Evolutionary conservation across 2,113 vertebrate genomes (phyloP), one percentile per base, ranked within the genome.

Genomic region (Phocoena sinus): DNA sequence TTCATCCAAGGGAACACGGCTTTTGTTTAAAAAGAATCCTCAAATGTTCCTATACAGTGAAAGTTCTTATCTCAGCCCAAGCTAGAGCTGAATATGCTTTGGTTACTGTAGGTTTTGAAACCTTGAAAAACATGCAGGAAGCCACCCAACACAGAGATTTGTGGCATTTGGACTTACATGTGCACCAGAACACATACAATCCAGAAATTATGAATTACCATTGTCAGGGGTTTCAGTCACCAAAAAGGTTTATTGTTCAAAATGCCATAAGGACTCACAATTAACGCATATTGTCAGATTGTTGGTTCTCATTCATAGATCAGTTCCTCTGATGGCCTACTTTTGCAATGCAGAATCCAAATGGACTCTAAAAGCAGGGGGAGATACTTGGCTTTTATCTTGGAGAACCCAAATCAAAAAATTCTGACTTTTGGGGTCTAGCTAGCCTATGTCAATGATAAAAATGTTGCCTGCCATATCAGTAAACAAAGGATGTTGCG

Each of bases 1-100:
- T 98, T 98, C 82, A 98, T 98, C 94, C 87, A 95, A 86, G 91
- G 96, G 95, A 97, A 98, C 94, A 98, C 96, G 96, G 94, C 90
- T 98, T 96, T 85, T 97, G 83, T n/a, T 17, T 31, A 94, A 71
- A 80, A 70, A 82, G 58, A 70, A 47, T 50, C 5, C 53, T 25
- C 41, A 2, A 26, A 26, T 1, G 1, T 74, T 91, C 93, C 93
- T 62, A 60, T 18, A 3, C 63, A 91, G 94, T 81, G 70, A 89
- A 96, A 95, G 28, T 74, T 97, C 97, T 98, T 21, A 41, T 60
- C 41, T n/a, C 77, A 38, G 47, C 5, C 15, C 31, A 79, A 44
- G 33, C 28, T 95, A 81, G 89, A 96, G 77, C 0, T 87, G 88
- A 96, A 31, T 82, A 86, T 73, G 6, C 71, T 90, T 17, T 26